Percentiles rank a stretch among this genome's conserved stretches.
phyloP scores from a whole-genome alignment of 1,140 invertebrate species.

The Cherax destructor region DNA sequence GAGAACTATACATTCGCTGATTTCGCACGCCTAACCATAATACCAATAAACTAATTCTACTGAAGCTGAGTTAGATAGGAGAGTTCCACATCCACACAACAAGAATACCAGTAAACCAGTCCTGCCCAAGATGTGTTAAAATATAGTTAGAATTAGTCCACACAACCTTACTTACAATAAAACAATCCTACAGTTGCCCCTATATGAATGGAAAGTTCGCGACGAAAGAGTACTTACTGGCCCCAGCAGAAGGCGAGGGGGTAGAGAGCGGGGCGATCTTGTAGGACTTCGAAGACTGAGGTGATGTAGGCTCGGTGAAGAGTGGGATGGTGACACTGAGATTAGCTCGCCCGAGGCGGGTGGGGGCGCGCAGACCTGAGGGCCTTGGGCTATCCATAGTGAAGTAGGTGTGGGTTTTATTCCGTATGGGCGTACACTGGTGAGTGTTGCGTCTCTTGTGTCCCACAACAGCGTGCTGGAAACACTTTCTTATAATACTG shows the following conservation, averaged over 20 bases:
- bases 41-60: no score
- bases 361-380: constrained; percentile 31
- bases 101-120: no score
- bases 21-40: no score
- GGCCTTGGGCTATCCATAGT: constrained; percentile 22
- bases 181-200: neutral
- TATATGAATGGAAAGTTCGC: no score
- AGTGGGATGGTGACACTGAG: neutral
- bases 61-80: no score
- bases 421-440: neutral
- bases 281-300: constrained; percentile 7
- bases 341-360: constrained; percentile 10
- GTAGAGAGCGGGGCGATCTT: constrained; percentile 43
- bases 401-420: neutral
- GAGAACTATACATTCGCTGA: no score
- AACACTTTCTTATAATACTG: neutral
- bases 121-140: no score
- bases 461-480: neutral
- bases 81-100: no score
- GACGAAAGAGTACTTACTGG: constrained; percentile 18
- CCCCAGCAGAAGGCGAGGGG: constrained; percentile 48
- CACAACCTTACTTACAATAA: no score
- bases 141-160: no score
- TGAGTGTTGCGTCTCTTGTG: neutral
- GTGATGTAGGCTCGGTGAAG: neutral